Base-by-base conservation (phyloP, 2,113 vertebrate genomes). In the Albula glossodonta region DNA sequence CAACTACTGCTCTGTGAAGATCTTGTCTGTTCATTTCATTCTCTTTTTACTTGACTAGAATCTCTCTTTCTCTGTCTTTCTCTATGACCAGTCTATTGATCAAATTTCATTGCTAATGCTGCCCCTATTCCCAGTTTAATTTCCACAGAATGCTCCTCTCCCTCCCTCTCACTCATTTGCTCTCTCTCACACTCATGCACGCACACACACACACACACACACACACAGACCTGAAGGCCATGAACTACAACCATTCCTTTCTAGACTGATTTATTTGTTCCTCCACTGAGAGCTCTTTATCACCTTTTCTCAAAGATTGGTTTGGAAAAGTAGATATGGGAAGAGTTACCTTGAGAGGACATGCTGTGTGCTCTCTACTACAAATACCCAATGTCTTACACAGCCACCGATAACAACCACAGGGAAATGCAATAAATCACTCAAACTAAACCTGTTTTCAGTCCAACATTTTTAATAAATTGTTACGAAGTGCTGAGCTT, bases 291-390 rank as follows among this genome's bases (percentile, higher is more conserved):
- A 60, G 80, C 52, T 17, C 25, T 82, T 82, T 56, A 51, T 82
- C 81, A 82, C 7, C 22, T 56, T 56, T 82, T 22, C 10, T 57
- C 52, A 12, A 25, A 25, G 51, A 13, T 57, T 83, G 57, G 56
- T 17, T 63, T 83, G 53, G 63, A 56, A 83, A 13, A 83, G 56
- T 48, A 49, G 52, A 41, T 83, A 57, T 60, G 52, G 60, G 80
- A 52, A 41, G 31, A 41, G 53, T 83, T 57, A 83, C 53, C 81
- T 83, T 83, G 53, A 81, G 51, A 22, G 17, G 19, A 52, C 80
- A 25, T 7, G 3, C 50, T 17, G 41, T 80, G 48, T 51, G 11
- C 78, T 31, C 22, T 6, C 22, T 22, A 25, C 7, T 10, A 74
- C 70, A 31, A 10, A 74, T 74, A 22, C 53, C 6, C 53, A 56